Conservation (phyloP, 2,888 invertebrate genomes). For the Xanthia icteritia region DNA sequence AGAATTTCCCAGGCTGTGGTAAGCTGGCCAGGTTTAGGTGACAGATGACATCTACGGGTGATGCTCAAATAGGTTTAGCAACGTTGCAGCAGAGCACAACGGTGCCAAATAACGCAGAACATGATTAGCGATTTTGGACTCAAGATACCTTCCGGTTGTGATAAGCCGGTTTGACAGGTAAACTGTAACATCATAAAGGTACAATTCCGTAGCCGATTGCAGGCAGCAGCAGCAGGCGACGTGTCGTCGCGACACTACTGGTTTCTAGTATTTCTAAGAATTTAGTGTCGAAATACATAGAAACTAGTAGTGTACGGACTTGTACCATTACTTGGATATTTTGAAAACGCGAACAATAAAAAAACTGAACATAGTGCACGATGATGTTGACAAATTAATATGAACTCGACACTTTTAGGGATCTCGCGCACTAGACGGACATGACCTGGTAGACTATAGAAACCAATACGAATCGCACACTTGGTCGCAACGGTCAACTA, state of each 20-base stretch:
- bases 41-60: not conserved
- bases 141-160: conserved; percentile 1
- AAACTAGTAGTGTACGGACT: no score
- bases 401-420: not conserved
- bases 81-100: not conserved
- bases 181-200: not conserved
- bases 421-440: no score
- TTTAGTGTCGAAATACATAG: no score
- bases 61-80: conserved; percentile 3
- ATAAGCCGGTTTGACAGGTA: not conserved
- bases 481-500: no score
- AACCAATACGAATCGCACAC: no score
- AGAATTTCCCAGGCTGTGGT: not conserved
- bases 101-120: conserved; percentile 16
- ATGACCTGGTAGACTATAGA: no score
- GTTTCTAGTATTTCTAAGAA: no score
- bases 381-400: not conserved
- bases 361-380: not conserved
- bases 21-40: not conserved
- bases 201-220: no score
- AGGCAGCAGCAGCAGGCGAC: no score
- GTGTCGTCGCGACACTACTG: no score
- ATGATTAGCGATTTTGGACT: not conserved
- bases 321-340: not conserved
- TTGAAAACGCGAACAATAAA: not conserved